These are phyloP conservation scores for Eristalis arbustorum DNA, from an alignment of 2,888 invertebrate species.

Conservation along the genomic window DNA sequence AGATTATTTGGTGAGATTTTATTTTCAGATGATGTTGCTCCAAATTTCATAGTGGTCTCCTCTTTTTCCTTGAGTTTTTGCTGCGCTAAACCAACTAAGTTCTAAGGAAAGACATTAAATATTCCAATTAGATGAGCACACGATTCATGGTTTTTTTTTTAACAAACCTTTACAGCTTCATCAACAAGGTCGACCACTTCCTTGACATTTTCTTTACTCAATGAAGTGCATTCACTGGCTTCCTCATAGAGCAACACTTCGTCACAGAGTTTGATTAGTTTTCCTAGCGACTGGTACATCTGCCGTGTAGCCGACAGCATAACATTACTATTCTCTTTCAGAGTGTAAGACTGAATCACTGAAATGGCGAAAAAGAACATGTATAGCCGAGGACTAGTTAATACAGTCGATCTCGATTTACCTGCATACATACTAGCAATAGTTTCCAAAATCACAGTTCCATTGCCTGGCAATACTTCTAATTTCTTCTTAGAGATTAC, in stretches of 20 bases:
- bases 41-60: conserved; percentile 76
- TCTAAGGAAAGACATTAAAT: conserved; percentile 79
- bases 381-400: not conserved
- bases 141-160: conserved; percentile 32
- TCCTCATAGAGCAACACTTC: conserved; percentile 87
- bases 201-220: conserved; percentile 84
- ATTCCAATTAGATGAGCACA: not conserved
- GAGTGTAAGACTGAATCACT: conserved; percentile 79
- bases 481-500: conserved; percentile 95
- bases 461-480: conserved; percentile 96
- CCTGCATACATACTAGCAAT: conserved; percentile 92
- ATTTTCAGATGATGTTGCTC: conserved; percentile 70
- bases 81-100: conserved; percentile 88
- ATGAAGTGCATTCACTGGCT: conserved; percentile 78
- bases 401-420: conserved; percentile 72
- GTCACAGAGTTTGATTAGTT: conserved; percentile 93
- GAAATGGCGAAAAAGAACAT: conserved; percentile 3
- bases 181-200: conserved; percentile 87
- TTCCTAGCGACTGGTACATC: conserved; percentile 92
- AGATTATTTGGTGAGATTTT: conserved; percentile 75
- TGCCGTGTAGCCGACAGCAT: conserved; percentile 88
- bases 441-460: conserved; percentile 95
- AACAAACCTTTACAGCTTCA: conserved; percentile 85
- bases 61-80: conserved; percentile 88
- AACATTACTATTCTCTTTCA: conserved; percentile 79